Percentiles rank a stretch among this genome's conserved stretches.
Conservation (phyloP, 2,113 vertebrate genomes). For the Glaucomys volans region DNA sequence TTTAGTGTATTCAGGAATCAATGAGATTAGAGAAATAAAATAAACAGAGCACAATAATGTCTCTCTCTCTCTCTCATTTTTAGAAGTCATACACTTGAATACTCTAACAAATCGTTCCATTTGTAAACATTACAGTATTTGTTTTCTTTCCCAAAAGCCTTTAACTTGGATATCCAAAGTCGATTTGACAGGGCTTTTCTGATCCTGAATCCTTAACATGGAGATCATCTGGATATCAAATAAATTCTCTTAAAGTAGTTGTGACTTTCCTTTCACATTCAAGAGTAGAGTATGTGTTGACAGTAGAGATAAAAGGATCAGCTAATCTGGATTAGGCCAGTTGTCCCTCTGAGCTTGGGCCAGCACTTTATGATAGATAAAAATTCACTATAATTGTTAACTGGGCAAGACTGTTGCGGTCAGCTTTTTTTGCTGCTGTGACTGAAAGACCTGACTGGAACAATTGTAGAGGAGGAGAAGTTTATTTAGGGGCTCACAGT, state of each 20-base stretch:
- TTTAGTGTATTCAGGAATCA: not conserved
- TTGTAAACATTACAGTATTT: not conserved
- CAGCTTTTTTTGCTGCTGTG: no score
- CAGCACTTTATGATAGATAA: not conserved
- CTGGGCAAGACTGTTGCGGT: not conserved
- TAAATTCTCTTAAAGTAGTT: not conserved
- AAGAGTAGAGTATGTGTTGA: not conserved
- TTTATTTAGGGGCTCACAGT: no score
- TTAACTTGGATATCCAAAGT: not conserved
- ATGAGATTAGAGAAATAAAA: not conserved
- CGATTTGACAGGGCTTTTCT: not conserved
- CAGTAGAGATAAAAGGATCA: conserved; percentile 10
- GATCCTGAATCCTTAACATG: not conserved
- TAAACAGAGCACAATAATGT: not conserved
- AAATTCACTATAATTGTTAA: not conserved
- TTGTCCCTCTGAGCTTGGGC: not conserved
- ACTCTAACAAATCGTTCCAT: not conserved
- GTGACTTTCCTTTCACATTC: not conserved
- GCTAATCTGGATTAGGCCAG: not conserved
- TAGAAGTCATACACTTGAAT: not conserved
- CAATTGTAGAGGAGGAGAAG: no score
- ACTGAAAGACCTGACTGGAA: no score
- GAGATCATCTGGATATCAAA: not conserved
- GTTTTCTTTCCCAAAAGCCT: not conserved
- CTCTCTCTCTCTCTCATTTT: not conserved